Evolutionary conservation across 37 sponge, comb jelly and placozoan species (phyloP).

Genomic region (Eunapius fragilis): DNA sequence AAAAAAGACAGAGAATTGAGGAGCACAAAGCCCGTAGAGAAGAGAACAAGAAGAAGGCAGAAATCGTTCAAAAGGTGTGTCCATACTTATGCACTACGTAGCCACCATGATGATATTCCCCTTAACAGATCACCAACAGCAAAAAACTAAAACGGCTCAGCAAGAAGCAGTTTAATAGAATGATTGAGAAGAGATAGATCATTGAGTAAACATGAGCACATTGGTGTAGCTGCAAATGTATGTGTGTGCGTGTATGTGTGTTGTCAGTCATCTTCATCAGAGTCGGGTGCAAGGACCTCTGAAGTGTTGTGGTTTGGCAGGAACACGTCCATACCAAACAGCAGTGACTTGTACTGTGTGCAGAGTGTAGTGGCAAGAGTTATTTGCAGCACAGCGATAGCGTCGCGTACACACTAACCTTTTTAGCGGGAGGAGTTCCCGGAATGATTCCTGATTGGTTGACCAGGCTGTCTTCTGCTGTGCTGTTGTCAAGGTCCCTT

Average conservation of each 20-base stretch:
- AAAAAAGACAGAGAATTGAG: conserved; percentile 47
- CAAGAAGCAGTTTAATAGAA: conserved; percentile 76
- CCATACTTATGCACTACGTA: neutral
- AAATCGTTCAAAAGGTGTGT: conserved; percentile 77
- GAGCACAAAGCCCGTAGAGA: conserved; percentile 66
- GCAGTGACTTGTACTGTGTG: conserved; percentile 43
- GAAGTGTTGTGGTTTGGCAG: neutral
- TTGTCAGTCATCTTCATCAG: conserved; percentile 48
- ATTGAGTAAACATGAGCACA: neutral
- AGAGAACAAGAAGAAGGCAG: conserved; percentile 79
- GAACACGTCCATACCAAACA: conserved; percentile 37
- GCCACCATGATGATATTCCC: neutral
- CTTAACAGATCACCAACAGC: conserved; percentile 70
- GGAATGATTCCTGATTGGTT: conserved; percentile 60
- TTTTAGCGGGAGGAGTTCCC: conserved; percentile 71
- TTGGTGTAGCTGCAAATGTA: neutral
- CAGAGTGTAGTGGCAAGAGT: neutral
- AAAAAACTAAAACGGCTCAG: conserved; percentile 75
- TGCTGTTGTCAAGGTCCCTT: neutral
- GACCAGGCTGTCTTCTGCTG: conserved; percentile 29
- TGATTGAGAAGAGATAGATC: conserved; percentile 68
- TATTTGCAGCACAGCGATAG: neutral
- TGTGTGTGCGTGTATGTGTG: conserved; percentile 9
- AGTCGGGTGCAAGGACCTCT: conserved; percentile 68
- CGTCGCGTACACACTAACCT: conserved; percentile 14